Percentiles rank a stretch among this genome's conserved stretches.
Conservation (phyloP, 1,140 invertebrate species). For the Cydia strobilella region DNA sequence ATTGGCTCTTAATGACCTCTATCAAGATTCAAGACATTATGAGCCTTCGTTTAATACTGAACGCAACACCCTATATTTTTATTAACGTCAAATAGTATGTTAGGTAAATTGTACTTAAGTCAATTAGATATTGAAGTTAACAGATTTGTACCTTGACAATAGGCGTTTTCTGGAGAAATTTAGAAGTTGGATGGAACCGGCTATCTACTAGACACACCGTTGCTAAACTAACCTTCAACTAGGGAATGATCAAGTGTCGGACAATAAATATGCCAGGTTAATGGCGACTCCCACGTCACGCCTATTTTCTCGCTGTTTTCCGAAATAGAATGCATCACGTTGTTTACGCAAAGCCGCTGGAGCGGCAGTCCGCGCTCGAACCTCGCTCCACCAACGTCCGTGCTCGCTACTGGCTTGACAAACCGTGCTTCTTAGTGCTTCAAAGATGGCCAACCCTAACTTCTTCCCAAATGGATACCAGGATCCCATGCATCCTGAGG, state of each 20-base stretch:
- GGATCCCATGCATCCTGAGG: constrained; percentile 74
- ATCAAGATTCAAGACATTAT: no score
- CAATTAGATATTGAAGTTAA: not conserved
- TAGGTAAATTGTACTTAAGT: not conserved
- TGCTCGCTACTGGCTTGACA: constrained; percentile 37
- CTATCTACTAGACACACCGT: not conserved
- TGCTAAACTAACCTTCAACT: constrained; percentile 7
- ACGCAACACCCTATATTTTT: no score
- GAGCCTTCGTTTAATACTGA: no score
- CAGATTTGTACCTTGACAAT: not conserved
- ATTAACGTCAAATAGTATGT: no score
- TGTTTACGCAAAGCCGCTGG: constrained; percentile 72
- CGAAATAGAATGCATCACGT: constrained; percentile 78
- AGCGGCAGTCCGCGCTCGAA: constrained; percentile 71
- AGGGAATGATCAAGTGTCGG: constrained; percentile 29
- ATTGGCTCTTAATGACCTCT: no score
- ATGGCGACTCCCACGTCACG: constrained; percentile 57
- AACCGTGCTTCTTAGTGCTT: constrained; percentile 46
- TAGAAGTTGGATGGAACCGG: not conserved
- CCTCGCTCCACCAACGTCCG: constrained; percentile 63
- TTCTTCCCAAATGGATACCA: constrained; percentile 78
- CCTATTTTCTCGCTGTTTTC: constrained; percentile 74
- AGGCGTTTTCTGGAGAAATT: not conserved
- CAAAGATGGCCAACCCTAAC: constrained; percentile 68
- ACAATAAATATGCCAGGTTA: constrained; percentile 49